Evolutionary conservation across 2,888 invertebrate species (phyloP), one percentile per base, ranked within the genome.

Genomic region (Chaetoderma sp.): DNA sequence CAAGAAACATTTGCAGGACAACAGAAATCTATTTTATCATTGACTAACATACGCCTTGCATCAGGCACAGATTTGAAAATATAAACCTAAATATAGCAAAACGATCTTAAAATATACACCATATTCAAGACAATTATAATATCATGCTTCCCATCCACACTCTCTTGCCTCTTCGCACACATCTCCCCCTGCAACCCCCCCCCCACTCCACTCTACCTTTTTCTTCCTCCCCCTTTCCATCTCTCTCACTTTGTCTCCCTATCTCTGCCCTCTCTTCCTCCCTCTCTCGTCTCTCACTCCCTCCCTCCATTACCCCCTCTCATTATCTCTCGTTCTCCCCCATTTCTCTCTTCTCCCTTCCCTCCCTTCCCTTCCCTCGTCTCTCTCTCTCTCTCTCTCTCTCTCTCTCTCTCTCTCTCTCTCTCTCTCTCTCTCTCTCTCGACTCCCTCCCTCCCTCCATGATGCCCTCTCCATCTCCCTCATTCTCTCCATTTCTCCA

Each of bases 391-490:
- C 39, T n/a, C n/a, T 36, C 39, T n/a, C 39, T 36, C n/a, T n/a
- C n/a, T n/a, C 39, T 36, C 39, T n/a, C 39, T 32, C 42, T 25
- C 25, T 16, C 50, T 33, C 21, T 23, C 50, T 5, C 39, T 36
- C 39, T 54, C 54, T 44, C 27, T 54, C 64, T 21, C 44, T 52
- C 59, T 32, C 30, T 30, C 57, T 47, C 8, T 39, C 42, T 16
- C 21, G 21, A 39, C 45, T 44, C 18, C 18, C 25, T 28, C 25
- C 36, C n/a, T 39, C 49, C 39, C 32, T 50, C 52, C 28, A n/a
- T 33, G 18, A 25, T 27, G n/a, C n/a, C 44, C 49, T 32, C 44
- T 42, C 25, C 23, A 6, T 32, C 23, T n/a, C n/a, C 25, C 23
- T 42, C 23, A 23, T n/a, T 42, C 10, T n/a, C 56, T 56, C 56